A percentile compares a stretch with the other conserved stretches of the same genome.
phyloP scores from a whole-genome alignment of 2,888 invertebrate species.

The Drosophila histrio region DNA sequence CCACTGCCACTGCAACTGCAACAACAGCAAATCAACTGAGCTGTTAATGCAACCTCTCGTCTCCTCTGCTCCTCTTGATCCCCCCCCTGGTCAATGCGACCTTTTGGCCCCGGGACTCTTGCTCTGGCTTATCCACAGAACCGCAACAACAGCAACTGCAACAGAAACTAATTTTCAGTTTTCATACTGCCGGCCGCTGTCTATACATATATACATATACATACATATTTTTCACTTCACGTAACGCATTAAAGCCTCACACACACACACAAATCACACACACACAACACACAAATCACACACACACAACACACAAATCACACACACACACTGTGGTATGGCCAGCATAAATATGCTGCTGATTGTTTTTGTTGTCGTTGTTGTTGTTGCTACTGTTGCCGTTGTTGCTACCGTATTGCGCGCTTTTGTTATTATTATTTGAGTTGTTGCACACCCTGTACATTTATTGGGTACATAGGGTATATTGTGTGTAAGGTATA shows the following conservation, averaged over 20 bases:
- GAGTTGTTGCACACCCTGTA: slow-evolving; percentile 49
- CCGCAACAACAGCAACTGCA: slow-evolving; percentile 31
- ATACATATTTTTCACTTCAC: slow-evolving; percentile 66
- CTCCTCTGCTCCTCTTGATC: background rate
- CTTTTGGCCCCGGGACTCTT: slow-evolving; percentile 46
- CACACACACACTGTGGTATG: slow-evolving; percentile 12
- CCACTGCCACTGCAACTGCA: slow-evolving; percentile 23
- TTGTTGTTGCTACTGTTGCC: slow-evolving; percentile 30
- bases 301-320: slow-evolving; percentile 8
- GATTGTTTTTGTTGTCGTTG: slow-evolving; percentile 26
- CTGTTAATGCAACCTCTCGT: slow-evolving; percentile 17
- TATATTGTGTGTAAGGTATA: background rate
- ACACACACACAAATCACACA: slow-evolving; percentile 27
- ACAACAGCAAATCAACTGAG: slow-evolving; percentile 15
- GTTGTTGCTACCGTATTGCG: slow-evolving; percentile 57
- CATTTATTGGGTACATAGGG: background rate
- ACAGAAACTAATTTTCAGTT: slow-evolving; percentile 67
- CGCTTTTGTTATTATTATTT: slow-evolving; percentile 72
- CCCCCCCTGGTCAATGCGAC: slow-evolving; percentile 35
- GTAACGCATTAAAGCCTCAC: slow-evolving; percentile 52
- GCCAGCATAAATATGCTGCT: slow-evolving; percentile 38
- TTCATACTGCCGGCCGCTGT: slow-evolving; percentile 52
- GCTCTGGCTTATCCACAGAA: slow-evolving; percentile 20
- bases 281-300: slow-evolving; percentile 13
- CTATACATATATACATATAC: slow-evolving; percentile 8